Conservation (phyloP, 2,888 invertebrate genomes). For the Sinohyriopsis cumingii region DNA sequence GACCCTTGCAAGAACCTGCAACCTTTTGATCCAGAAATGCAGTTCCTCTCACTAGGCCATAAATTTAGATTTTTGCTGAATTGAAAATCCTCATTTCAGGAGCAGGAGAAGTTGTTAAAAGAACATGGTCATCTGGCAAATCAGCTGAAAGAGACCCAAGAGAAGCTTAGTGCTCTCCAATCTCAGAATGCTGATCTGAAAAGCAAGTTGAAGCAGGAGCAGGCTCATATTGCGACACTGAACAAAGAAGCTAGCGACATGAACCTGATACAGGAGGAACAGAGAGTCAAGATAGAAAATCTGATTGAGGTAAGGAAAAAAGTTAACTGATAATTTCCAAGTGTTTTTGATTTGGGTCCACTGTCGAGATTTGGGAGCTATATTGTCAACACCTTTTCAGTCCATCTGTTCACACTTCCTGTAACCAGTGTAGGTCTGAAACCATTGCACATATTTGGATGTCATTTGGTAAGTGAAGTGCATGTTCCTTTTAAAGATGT, state of each 20-base stretch:
- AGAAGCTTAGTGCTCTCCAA: conserved; percentile 28
- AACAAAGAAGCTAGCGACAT: conserved; percentile 53
- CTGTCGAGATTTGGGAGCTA: too few species aligned
- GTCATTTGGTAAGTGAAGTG: too few species aligned
- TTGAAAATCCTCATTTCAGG: conserved; percentile 19
- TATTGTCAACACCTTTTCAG: too few species aligned
- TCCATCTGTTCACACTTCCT: too few species aligned
- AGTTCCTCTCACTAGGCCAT: too few species aligned
- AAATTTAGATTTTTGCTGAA: too few species aligned
- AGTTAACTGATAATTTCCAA: background rate
- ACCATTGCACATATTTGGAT: too few species aligned
- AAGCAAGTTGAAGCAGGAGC: conserved; percentile 18
- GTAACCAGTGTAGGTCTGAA: too few species aligned
- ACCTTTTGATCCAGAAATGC: too few species aligned
- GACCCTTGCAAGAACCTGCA: too few species aligned
- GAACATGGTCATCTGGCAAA: conserved; percentile 41
- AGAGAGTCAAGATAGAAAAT: conserved; percentile 39
- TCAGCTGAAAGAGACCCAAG: conserved; percentile 36
- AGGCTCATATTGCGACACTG: conserved; percentile 27
- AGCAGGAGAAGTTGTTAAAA: conserved; percentile 42
- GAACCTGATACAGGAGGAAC: conserved; percentile 44
- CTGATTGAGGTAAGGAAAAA: conserved; percentile 33
- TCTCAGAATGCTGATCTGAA: conserved; percentile 30
- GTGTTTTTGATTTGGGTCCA: background rate
- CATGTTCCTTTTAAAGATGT: too few species aligned